These are phyloP conservation scores for Rhogogaster chlorosoma DNA, from an alignment of 2,888 invertebrate genomes.

Conservation along the genomic window DNA sequence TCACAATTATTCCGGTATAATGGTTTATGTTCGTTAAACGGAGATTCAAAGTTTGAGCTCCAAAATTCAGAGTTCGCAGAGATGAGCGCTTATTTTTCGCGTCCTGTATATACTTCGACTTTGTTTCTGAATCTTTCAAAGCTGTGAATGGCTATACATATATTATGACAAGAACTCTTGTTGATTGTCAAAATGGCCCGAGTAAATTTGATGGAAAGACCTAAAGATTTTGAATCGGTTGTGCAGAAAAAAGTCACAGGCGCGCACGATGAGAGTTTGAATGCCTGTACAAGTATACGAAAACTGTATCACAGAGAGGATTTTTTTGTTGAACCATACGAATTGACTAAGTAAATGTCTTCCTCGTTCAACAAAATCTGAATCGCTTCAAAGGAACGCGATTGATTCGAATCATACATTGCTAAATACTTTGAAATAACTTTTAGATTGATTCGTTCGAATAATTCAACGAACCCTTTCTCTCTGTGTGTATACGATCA, in stretches of 20 bases:
- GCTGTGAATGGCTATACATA: background rate
- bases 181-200: background rate
- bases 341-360: background rate
- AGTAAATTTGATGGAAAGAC: background rate
- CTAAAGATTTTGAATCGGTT: background rate
- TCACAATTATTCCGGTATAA: background rate
- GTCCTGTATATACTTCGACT: background rate
- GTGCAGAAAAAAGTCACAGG: background rate
- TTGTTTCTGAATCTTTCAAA: background rate
- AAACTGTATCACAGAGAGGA: background rate
- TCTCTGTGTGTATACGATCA: background rate
- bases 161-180: background rate
- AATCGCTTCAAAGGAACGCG: background rate
- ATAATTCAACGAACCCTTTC: background rate
- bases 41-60: background rate
- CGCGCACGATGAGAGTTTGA: background rate
- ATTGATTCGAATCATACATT: background rate
- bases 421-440: background rate
- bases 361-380: background rate
- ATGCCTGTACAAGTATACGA: background rate
- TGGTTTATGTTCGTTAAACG: background rate
- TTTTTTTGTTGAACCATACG: background rate
- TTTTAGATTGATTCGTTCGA: background rate
- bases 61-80: background rate
- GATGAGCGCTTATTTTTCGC: background rate